Evolutionary conservation across 2,797 vertebrate genomes (phyloP).

Genomic region (Acestrorhynchus altus): DNA sequence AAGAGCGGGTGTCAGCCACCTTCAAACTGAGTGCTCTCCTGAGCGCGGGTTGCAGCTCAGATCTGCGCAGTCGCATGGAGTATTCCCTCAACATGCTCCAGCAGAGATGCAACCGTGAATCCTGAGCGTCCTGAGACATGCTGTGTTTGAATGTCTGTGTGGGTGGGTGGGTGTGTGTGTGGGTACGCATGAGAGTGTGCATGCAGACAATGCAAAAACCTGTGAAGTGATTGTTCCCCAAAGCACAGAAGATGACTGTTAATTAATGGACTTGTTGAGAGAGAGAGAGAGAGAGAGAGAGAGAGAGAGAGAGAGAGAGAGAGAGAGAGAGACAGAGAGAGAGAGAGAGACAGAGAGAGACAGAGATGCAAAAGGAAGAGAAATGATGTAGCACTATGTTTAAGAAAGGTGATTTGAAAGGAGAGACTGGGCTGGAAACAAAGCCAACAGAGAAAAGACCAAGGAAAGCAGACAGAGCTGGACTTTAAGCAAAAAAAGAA

Average conservation of each 20-base stretch:
- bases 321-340: too few species aligned
- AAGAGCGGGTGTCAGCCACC: slow-evolving; percentile 92
- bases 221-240: slow-evolving; percentile 3
- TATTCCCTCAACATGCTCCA: slow-evolving; percentile 97
- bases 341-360: slow-evolving; percentile 63
- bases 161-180: neutral
- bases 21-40: slow-evolving; percentile 89
- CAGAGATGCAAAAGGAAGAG: slow-evolving; percentile 77
- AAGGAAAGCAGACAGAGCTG: slow-evolving; percentile 66
- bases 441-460: slow-evolving; percentile 49
- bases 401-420: slow-evolving; percentile 36
- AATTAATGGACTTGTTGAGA: slow-evolving; percentile 5
- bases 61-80: slow-evolving; percentile 91
- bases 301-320: slow-evolving; percentile 40
- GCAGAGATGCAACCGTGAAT: slow-evolving; percentile 88
- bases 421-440: slow-evolving; percentile 85
- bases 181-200: too few species aligned
- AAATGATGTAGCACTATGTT: slow-evolving; percentile 57
- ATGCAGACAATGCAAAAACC: neutral
- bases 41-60: slow-evolving; percentile 86
- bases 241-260: slow-evolving; percentile 44
- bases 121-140: neutral
- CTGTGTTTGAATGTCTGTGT: neutral
- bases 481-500: slow-evolving; percentile 66
- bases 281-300: slow-evolving; percentile 35